Evolutionary conservation across 2,888 invertebrate species (phyloP), one percentile per base, ranked within the genome.

Genomic region (Cheilosia scutellata): DNA sequence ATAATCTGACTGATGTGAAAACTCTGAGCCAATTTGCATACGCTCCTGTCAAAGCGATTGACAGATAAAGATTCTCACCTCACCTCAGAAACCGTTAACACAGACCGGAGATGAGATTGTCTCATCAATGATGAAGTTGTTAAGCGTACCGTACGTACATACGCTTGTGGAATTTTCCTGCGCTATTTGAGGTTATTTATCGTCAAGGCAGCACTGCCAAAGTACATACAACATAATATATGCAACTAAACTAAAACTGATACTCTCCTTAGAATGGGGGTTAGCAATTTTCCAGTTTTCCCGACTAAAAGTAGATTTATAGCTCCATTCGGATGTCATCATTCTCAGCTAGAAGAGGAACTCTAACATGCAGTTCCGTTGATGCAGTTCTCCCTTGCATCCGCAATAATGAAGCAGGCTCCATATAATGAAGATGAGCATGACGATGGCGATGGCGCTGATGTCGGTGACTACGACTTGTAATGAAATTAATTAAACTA

Each of bases 401-500:
- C 31, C 16, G 62, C 29, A 55, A 70, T 70, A 60, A 62, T 51
- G 29, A 44, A 51, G 37, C 57, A 58, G 58, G 42, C 62, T 57
- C 31, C 75, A 33, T n/a, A 7, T 27, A 16, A 16, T 16, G 33
- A 9, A 33, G 57, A n/a, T 25, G 44, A n/a, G 7, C 55, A 42
- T 49, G 62, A 29, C 25, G 51, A 62, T 66, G 82, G 51, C 40
- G 82, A 70, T 62, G 79, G 40, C 20, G 72, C 51, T 51, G 72
- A 63, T 57, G 66, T 62, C 53, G 40, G 33, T 33, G 74, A 57
- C 60, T 75, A 53, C 51, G 53, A 63, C 49, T 71, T 53, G 79
- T 79, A 55, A 84, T 80, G 58, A 79, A 84, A 84, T 84, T 80
- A 84, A 84, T 84, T 84, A 79, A 70, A 84, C 74, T 71, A 84